Evolutionary conservation across 1,140 invertebrate species (phyloP).

Genomic region (Lordiphosa stackelbergi): DNA sequence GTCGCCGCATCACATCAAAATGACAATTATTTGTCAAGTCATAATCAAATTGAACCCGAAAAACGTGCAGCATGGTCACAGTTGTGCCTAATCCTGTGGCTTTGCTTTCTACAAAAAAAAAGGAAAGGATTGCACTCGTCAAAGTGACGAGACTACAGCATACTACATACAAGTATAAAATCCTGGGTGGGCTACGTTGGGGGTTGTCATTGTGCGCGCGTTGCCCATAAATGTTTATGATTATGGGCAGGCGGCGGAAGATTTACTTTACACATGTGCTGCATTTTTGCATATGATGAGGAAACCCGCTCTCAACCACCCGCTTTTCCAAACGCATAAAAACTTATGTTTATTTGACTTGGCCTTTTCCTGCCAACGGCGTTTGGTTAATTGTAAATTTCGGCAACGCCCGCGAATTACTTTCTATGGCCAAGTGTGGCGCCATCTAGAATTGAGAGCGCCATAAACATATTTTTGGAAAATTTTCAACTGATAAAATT

Average conservation of each 20-base stretch:
- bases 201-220: conserved; percentile 44
- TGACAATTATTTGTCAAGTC: conserved; percentile 76
- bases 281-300: conserved; percentile 67
- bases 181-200: conserved; percentile 26
- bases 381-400: conserved; percentile 59
- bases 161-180: too few relatives aligned
- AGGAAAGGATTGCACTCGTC: conserved; percentile 70
- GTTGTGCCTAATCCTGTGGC: conserved; percentile 71
- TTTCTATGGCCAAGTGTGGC: conserved; percentile 37
- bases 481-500: conserved; percentile 68
- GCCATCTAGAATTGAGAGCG: conserved; percentile 11
- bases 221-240: conserved; percentile 72
- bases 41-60: conserved; percentile 67
- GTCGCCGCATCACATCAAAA: conserved; percentile 67
- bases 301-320: conserved; percentile 2
- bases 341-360: conserved; percentile 76
- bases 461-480: conserved; percentile 42
- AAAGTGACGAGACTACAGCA: conserved; percentile 47
- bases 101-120: conserved; percentile 38
- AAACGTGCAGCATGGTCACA: conserved; percentile 45
- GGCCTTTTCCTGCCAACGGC: conserved; percentile 41
- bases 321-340: conserved; percentile 60
- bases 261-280: conserved; percentile 73
- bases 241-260: conserved; percentile 64
- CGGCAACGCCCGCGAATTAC: conserved; percentile 40